Conservation (phyloP, 2,113 vertebrate species). For the Rhadina sibilatrix region DNA sequence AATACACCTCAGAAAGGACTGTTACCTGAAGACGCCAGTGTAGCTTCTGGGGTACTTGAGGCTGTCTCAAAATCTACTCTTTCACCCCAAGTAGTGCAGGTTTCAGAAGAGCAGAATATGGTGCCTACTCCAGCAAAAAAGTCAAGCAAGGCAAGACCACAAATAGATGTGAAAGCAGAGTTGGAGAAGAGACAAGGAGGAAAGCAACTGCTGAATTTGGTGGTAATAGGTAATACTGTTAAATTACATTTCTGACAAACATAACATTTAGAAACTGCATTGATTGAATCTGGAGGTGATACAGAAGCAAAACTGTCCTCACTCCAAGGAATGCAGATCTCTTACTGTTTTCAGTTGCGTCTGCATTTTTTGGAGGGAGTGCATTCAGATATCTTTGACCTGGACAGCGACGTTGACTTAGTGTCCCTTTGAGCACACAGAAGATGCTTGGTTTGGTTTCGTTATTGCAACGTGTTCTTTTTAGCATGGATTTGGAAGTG, state of each 20-base stretch:
- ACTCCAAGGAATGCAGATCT: neutral
- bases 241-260: neutral
- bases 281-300: neutral
- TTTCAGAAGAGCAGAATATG: constrained; percentile 74
- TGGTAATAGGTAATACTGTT: constrained; percentile 88
- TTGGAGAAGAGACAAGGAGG: constrained; percentile 95
- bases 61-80: constrained; percentile 66
- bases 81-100: constrained; percentile 44
- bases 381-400: neutral
- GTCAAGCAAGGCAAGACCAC: constrained; percentile 82
- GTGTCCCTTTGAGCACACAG: neutral
- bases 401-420: neutral
- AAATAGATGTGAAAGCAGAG: constrained; percentile 88
- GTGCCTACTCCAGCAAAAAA: constrained; percentile 76
- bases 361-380: neutral
- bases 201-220: constrained; percentile 92
- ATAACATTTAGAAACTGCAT: neutral
- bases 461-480: neutral
- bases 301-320: neutral
- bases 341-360: neutral
- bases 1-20: constrained; percentile 71
- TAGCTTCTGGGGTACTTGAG: constrained; percentile 47
- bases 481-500: neutral
- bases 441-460: neutral
- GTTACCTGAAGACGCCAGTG: constrained; percentile 64